Evolutionary conservation across 2,888 invertebrate genomes (phyloP).

Genomic region (Limnephilus lunatus): DNA sequence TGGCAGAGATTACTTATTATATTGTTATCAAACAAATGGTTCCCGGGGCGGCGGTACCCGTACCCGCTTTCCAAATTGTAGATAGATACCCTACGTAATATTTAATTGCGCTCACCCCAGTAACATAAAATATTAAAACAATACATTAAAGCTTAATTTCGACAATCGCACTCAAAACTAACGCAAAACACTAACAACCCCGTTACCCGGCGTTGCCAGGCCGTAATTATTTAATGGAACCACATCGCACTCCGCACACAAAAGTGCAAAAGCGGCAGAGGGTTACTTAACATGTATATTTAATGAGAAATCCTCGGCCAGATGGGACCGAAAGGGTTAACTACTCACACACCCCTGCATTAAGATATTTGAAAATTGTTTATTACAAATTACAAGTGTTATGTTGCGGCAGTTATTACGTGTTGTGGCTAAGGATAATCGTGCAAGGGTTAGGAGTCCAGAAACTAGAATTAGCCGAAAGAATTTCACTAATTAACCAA

Average conservation of each 20-base stretch:
- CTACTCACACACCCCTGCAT: conserved; percentile 7
- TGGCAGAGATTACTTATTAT: no score
- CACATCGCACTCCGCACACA: conserved; percentile 10
- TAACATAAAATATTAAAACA: not conserved
- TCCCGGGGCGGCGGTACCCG: no score
- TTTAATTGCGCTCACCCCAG: not conserved
- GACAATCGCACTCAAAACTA: conserved; percentile 2
- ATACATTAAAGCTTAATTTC: conserved; percentile 2
- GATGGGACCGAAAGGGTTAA: conserved; percentile 43
- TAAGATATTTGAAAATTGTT: conserved; percentile 42
- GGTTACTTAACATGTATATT: conserved; percentile 40
- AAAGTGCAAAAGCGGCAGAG: conserved; percentile 41
- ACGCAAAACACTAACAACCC: not conserved
- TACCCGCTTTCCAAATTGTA: no score
- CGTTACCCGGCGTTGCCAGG: not conserved
- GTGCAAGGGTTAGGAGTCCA: not conserved
- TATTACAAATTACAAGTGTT: conserved; percentile 9
- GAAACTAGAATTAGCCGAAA: not conserved
- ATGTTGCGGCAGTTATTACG: conserved; percentile 4
- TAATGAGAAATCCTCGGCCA: conserved; percentile 36
- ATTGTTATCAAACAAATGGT: no score
- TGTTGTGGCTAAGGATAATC: not conserved
- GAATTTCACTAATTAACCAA: not conserved
- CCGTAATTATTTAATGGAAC: conserved; percentile 34
- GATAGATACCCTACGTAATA: not conserved